Conservation (phyloP, 2,888 invertebrate species). For the Eretmocerus hayati region DNA sequence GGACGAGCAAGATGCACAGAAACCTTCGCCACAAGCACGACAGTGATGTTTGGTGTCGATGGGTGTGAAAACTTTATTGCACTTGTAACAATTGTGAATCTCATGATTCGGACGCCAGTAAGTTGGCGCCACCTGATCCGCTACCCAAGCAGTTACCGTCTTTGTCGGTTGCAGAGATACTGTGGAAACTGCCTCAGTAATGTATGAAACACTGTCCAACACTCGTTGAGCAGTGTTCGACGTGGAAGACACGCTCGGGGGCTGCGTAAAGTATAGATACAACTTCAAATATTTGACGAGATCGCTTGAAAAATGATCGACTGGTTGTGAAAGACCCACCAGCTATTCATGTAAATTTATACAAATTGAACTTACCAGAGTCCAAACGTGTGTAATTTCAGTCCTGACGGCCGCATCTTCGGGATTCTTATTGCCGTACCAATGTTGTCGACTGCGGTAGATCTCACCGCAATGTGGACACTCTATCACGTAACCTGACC, state of each 20-base stretch:
- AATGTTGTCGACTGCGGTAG: slow-evolving; percentile 67
- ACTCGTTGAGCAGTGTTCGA: slow-evolving; percentile 59
- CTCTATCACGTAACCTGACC: slow-evolving; percentile 72
- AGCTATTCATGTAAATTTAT: neutral
- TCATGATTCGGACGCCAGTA: slow-evolving; percentile 76
- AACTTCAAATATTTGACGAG: too few relatives aligned
- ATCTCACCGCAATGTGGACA: slow-evolving; percentile 70
- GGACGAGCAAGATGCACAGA: slow-evolving; percentile 68
- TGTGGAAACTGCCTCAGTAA: slow-evolving; percentile 58
- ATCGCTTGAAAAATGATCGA: too few relatives aligned
- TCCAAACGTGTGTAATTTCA: slow-evolving; percentile 54
- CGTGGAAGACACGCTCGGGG: too few relatives aligned
- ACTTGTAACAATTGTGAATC: slow-evolving; percentile 62
- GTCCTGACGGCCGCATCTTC: slow-evolving; percentile 59
- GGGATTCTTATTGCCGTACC: slow-evolving; percentile 73
- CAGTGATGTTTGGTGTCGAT: slow-evolving; percentile 66
- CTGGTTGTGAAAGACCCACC: neutral
- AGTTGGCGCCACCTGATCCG: slow-evolving; percentile 69
- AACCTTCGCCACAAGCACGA: slow-evolving; percentile 72
- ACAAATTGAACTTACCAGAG: slow-evolving; percentile 39
- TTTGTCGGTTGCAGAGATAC: slow-evolving; percentile 67
- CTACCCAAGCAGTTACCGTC: slow-evolving; percentile 63
- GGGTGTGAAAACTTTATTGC: slow-evolving; percentile 53
- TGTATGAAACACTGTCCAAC: slow-evolving; percentile 58
- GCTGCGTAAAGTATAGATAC: too few relatives aligned